Conservation (phyloP, 2,113 vertebrate genomes). For the Anoura caudifer region DNA sequence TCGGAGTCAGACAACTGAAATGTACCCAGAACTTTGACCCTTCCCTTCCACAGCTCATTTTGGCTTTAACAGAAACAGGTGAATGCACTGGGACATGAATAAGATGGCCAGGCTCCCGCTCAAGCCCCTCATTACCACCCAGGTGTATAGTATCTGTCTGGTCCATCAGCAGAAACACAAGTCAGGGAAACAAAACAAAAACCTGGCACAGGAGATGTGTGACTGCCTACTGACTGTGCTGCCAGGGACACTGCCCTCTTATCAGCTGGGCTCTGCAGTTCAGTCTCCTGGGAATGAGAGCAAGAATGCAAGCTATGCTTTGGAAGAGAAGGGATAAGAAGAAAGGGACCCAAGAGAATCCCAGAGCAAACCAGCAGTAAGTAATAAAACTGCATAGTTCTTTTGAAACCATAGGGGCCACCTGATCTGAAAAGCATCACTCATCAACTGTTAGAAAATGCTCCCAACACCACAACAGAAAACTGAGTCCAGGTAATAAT, state of each 20-base stretch:
- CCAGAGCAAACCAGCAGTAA: not conserved
- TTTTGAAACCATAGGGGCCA: not conserved
- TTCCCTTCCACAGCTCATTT: not conserved
- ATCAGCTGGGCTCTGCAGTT: not conserved
- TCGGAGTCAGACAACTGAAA: slow-evolving; percentile 49
- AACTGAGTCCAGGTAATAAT: rapidly evolving
- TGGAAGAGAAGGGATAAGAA: rapidly evolving
- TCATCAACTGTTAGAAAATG: not conserved
- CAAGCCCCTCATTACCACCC: not conserved
- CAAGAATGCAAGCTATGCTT: not conserved
- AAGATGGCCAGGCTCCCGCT: slow-evolving; percentile 5
- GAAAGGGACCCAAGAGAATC: not conserved
- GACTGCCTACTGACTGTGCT: not conserved
- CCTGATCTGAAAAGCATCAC: not conserved
- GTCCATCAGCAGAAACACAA: slow-evolving; percentile 40
- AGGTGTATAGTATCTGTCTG: slow-evolving; percentile 14
- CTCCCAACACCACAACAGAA: not conserved
- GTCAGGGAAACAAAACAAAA: slow-evolving; percentile 39
- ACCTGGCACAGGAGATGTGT: not conserved
- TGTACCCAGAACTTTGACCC: slow-evolving; percentile 71
- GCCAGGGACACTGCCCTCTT: not conserved
- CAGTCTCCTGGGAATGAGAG: not conserved
- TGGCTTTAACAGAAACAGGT: slow-evolving; percentile 14
- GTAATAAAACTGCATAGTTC: not conserved
- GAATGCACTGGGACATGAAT: rapidly evolving